Conservation (phyloP, 1,140 invertebrate species). For the Apis laboriosa region DNA sequence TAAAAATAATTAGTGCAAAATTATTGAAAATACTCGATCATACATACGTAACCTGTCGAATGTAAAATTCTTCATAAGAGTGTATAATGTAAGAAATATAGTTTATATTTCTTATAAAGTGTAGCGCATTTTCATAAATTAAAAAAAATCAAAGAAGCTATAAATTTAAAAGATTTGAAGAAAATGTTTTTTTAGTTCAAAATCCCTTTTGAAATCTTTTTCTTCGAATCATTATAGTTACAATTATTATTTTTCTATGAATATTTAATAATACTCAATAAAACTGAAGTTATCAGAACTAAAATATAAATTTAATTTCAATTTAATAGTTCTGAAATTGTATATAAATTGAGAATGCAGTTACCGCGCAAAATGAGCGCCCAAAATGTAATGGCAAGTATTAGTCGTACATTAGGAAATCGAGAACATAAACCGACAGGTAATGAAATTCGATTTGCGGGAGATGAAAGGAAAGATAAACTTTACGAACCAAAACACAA, state of each 20-base stretch:
- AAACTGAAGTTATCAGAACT: not conserved
- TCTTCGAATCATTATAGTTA: not conserved
- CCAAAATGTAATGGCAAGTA: slow-evolving; percentile 78
- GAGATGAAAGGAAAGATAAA: slow-evolving; percentile 89
- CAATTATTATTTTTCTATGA: not conserved
- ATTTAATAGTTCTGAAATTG: not conserved
- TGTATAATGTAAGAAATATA: not conserved
- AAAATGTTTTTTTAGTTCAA: not conserved
- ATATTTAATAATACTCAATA: not conserved
- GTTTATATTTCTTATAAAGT: not conserved
- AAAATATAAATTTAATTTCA: not conserved
- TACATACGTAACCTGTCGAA: not conserved
- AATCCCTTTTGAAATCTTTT: not conserved
- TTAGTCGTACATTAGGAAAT: slow-evolving; percentile 74
- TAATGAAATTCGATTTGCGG: slow-evolving; percentile 86
- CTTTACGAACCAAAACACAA: slow-evolving; percentile 92
- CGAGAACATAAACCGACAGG: slow-evolving; percentile 77
- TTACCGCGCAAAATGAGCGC: slow-evolving; percentile 78
- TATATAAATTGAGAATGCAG: slow-evolving; percentile 64
- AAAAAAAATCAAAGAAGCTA: slow-evolving; percentile 4
- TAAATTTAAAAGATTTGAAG: not conserved
- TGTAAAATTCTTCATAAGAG: not conserved
- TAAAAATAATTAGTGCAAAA: not conserved
- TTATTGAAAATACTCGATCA: not conserved
- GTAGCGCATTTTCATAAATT: not conserved